Evolutionary conservation across 2,113 vertebrate genomes (phyloP).

Genomic region (Neodon shergylaensis): DNA sequence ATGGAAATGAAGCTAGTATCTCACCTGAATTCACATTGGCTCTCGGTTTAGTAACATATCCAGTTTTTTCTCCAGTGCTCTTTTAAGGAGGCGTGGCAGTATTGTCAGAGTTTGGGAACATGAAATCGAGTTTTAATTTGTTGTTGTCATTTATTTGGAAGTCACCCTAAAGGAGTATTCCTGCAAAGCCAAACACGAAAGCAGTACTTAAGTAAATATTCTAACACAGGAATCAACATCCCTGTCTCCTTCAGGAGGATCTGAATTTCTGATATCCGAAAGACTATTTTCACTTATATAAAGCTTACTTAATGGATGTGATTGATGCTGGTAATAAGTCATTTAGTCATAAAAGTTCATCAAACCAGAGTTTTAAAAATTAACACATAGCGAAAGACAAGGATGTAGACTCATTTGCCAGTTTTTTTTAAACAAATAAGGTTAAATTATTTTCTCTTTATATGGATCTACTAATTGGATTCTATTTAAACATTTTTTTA

Average conservation of each 20-base stretch:
- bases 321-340: not conserved
- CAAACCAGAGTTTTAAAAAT: not conserved
- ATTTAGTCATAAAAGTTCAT: not conserved
- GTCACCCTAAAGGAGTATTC: not conserved
- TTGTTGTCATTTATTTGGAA: not conserved
- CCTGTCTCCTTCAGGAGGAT: not conserved
- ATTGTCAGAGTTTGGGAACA: not conserved
- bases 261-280: not conserved
- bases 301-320: not conserved
- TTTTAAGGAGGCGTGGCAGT: not conserved
- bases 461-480: not conserved
- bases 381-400: not conserved
- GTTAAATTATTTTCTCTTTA: not conserved
- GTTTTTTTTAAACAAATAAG: not conserved
- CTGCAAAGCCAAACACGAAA: not conserved
- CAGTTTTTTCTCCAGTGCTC: not conserved
- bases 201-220: not conserved
- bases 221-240: not conserved
- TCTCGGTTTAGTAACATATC: not conserved
- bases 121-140: not conserved
- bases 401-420: not conserved
- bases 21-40: not conserved
- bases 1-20: not conserved
- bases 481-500: not conserved
- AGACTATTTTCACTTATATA: constrained; percentile 1